A percentile compares a stretch with the other conserved stretches of the same genome.
phyloP scores from a whole-genome alignment of 2,113 vertebrate species.

The Spea multiplicata region DNA sequence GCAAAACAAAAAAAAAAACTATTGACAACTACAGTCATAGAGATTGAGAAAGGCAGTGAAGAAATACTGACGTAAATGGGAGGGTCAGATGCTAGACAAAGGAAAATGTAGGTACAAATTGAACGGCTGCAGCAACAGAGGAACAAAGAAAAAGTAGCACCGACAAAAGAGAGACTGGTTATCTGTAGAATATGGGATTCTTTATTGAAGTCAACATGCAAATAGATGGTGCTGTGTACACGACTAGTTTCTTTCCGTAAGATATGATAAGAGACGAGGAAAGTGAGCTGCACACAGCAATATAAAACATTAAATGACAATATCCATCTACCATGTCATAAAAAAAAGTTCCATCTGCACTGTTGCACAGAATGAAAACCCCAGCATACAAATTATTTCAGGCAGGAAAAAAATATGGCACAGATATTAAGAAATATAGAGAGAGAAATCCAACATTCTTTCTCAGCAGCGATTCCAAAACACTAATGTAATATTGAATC shows the following conservation, averaged over 20 bases:
- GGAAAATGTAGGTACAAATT: slow-evolving; percentile 5
- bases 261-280: slow-evolving; percentile 28
- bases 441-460: background rate
- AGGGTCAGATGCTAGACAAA: background rate
- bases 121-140: background rate
- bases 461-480: background rate
- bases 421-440: slow-evolving; percentile 11
- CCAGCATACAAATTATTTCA: slow-evolving; percentile 20
- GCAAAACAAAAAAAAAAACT: too few relatives aligned
- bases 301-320: slow-evolving; percentile 45
- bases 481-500: background rate
- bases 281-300: slow-evolving; percentile 12
- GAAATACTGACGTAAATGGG: too few relatives aligned
- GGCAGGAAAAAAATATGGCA: slow-evolving; percentile 2
- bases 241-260: background rate
- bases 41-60: too few relatives aligned
- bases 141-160: background rate
- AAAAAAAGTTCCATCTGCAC: slow-evolving; percentile 29
- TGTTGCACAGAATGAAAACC: slow-evolving; percentile 26
- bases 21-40: too few relatives aligned
- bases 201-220: slow-evolving; percentile 38
- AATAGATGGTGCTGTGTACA: slow-evolving; percentile 30
- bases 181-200: slow-evolving; percentile 1
- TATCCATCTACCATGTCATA: slow-evolving; percentile 38
- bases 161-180: background rate